phyloP scores from a whole-genome alignment of 2,113 vertebrate genomes.

The Gorilla gorilla region DNA sequence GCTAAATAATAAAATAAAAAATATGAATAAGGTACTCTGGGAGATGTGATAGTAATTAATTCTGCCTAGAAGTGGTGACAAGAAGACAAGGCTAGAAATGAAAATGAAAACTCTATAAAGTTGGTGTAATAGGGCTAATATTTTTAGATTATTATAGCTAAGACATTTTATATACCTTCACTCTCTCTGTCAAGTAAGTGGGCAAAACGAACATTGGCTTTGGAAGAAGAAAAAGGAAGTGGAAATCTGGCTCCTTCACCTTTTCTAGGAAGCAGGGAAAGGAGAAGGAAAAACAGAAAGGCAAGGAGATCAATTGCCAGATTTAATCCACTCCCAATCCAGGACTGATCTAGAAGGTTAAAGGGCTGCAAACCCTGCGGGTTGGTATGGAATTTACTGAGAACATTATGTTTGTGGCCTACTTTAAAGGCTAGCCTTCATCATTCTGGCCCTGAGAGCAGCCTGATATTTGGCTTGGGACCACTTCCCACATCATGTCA shows the following conservation, averaged over 20 bases:
- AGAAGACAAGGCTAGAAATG: constrained; percentile 32
- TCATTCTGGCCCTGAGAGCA: not conserved
- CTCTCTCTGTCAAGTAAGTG: not conserved
- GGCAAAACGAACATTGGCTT: not conserved
- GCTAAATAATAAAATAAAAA: constrained; percentile 58
- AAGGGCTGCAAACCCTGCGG: not conserved
- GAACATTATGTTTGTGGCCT: not conserved
- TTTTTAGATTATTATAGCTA: constrained; percentile 34
- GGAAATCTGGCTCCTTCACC: not conserved
- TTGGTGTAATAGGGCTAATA: not conserved
- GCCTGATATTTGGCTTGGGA: not conserved
- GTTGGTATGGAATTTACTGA: not conserved
- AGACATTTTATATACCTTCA: not conserved
- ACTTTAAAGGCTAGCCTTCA: not conserved
- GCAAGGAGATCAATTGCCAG: not conserved
- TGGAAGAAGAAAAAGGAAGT: not conserved
- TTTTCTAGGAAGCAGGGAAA: not conserved
- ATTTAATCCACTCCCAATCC: not conserved
- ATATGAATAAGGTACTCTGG: constrained; percentile 24
- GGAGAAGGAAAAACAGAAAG: not conserved
- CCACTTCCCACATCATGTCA: not conserved
- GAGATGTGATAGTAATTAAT: constrained; percentile 61
- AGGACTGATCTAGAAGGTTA: not conserved
- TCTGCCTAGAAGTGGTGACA: constrained; percentile 38
- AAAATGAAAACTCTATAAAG: constrained; percentile 39